Percentiles rank a stretch among this genome's conserved stretches.
Evolutionary conservation across 1,140 invertebrate species (phyloP).

Genomic region (Heterodera schachtii): DNA sequence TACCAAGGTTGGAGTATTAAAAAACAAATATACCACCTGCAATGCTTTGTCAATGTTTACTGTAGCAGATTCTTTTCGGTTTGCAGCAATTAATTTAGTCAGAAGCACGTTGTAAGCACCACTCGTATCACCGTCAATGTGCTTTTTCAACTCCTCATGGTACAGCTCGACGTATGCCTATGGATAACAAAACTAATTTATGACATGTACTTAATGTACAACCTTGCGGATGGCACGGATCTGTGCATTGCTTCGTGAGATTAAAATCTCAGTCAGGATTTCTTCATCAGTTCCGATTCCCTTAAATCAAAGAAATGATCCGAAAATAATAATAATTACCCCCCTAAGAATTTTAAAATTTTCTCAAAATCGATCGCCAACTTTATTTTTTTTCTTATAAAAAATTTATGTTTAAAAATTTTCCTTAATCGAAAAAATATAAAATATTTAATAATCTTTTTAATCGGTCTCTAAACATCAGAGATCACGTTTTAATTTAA

Average conservation of each 20-base stretch:
- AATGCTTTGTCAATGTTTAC: constrained; percentile 54
- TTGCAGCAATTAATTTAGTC: constrained; percentile 69
- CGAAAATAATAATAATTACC: too few relatives aligned
- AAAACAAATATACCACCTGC: constrained; percentile 72
- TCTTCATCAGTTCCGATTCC: constrained; percentile 70
- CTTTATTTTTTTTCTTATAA: too few relatives aligned
- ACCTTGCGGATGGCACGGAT: constrained; percentile 65
- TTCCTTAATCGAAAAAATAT: too few relatives aligned
- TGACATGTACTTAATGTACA: too few relatives aligned
- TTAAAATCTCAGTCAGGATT: constrained; percentile 69
- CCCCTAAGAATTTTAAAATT: too few relatives aligned
- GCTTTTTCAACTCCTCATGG: constrained; percentile 80
- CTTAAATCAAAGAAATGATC: constrained; percentile 35
- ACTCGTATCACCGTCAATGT: constrained; percentile 87
- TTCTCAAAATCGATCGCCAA: too few relatives aligned
- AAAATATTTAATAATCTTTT: too few relatives aligned
- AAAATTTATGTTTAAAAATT: too few relatives aligned
- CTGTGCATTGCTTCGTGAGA: constrained; percentile 68
- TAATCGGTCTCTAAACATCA: too few relatives aligned
- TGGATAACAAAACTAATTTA: too few relatives aligned
- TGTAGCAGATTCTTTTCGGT: constrained; percentile 64
- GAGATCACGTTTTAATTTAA: too few relatives aligned
- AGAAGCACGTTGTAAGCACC: constrained; percentile 87
- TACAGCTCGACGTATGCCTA: constrained; percentile 74
- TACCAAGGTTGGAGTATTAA: constrained; percentile 70